Conservation (phyloP, 2,113 vertebrate genomes). For the Pteropus alecto region DNA sequence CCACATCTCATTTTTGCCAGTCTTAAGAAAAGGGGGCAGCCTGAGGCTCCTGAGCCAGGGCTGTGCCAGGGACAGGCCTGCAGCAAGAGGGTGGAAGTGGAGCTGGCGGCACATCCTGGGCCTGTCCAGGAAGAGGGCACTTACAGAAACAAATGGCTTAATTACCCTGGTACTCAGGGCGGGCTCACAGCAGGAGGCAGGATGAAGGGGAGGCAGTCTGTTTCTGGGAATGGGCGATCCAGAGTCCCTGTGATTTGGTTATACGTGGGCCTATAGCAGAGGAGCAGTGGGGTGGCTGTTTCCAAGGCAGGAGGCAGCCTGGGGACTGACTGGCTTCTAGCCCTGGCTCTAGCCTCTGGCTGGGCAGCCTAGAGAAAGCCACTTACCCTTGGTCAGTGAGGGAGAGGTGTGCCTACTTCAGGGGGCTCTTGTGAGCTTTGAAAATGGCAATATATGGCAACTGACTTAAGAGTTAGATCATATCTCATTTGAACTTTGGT, state of each 20-base stretch:
- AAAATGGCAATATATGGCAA: neutral
- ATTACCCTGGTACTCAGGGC: neutral
- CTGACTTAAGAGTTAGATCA: neutral
- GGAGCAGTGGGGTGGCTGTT: neutral
- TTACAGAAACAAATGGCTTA: neutral
- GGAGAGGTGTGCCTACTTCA: neutral
- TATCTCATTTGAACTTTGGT: neutral
- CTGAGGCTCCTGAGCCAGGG: neutral
- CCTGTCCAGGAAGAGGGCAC: neutral
- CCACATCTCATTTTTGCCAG: neutral
- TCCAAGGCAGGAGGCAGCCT: neutral
- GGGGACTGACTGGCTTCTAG: neutral
- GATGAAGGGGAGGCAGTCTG: neutral
- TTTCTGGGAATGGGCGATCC: neutral
- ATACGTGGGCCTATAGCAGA: neutral
- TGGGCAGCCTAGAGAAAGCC: fast-evolving
- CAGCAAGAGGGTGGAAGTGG: neutral
- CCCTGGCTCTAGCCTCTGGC: neutral
- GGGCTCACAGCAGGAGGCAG: neutral
- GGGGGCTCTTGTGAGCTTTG: neutral
- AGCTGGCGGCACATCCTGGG: neutral
- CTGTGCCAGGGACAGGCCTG: neutral
- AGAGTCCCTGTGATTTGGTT: neutral
- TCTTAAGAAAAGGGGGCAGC: neutral
- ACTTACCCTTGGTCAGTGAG: neutral